These are phyloP conservation scores for Oostethus manadensis DNA, from an alignment of 2,113 vertebrate species.

Conservation along the genomic window DNA sequence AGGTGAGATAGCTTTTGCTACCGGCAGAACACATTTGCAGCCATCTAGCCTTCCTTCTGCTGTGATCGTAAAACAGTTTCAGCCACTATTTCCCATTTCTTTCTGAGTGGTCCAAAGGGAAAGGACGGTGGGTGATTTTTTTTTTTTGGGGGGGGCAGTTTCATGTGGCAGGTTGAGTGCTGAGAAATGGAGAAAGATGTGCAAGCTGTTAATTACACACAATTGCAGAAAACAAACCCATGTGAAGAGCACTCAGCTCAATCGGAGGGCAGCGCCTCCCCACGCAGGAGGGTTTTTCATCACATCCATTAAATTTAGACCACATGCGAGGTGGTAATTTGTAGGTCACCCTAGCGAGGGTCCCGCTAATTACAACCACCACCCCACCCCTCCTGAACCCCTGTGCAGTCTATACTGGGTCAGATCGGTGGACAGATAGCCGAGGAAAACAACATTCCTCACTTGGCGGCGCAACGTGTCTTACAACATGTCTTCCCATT, in stretches of 20 bases:
- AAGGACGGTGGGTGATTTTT: no score
- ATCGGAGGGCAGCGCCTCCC: background rate
- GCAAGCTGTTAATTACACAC: background rate
- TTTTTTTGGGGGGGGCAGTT: background rate
- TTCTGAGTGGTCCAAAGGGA: background rate
- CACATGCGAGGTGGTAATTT: background rate
- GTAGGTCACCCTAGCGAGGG: background rate
- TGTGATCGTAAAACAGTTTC: background rate
- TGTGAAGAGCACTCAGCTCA: background rate
- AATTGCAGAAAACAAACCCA: background rate
- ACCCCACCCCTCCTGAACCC: no score
- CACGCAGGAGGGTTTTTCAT: background rate
- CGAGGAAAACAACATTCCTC: constrained; percentile 6
- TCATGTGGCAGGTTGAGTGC: constrained; percentile 4
- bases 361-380: background rate
- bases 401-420: background rate
- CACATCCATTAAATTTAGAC: background rate
- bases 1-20: background rate
- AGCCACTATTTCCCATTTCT: background rate
- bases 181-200: constrained; percentile 1
- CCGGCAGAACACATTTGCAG: background rate
- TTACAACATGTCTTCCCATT: constrained; percentile 2
- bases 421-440: no score
- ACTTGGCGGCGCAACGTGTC: background rate
- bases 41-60: no score